Conservation (phyloP, 2,113 vertebrate genomes). For the Zosterops pallidus region DNA sequence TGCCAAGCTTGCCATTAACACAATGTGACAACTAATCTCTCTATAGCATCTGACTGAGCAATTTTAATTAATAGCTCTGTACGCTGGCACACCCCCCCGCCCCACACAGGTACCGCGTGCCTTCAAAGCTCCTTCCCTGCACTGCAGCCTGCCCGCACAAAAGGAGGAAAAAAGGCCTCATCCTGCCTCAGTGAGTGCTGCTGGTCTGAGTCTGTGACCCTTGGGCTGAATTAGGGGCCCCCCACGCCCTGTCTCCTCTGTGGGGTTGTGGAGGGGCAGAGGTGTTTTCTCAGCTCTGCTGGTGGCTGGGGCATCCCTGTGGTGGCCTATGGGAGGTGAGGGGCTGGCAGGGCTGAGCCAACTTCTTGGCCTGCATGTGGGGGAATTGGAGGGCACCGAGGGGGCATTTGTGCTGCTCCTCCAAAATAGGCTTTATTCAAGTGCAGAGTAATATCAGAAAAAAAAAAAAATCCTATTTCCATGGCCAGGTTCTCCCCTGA, state of each 20-base stretch:
- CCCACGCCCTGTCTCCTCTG: not conserved
- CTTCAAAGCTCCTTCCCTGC: slow-evolving; percentile 33
- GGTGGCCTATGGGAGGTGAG: not conserved
- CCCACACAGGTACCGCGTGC: slow-evolving; percentile 35
- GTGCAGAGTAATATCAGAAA: not conserved
- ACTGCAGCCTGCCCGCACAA: not conserved
- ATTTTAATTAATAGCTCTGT: slow-evolving; percentile 79
- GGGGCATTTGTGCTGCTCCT: not conserved
- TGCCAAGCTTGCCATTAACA: slow-evolving; percentile 80
- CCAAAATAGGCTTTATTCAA: not conserved
- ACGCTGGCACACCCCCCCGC: not conserved
- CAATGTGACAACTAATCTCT: slow-evolving; percentile 84
- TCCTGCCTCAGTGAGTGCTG: not conserved
- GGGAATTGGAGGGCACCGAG: not conserved
- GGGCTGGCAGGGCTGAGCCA: not conserved
- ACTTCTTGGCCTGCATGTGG: not conserved
- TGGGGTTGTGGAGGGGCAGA: not conserved
- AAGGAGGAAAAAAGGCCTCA: not conserved
- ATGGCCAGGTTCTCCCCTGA: not conserved
- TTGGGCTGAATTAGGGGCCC: not conserved
- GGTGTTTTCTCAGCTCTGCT: slow-evolving; percentile 23
- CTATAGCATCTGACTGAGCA: slow-evolving; percentile 78
- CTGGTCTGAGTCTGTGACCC: not conserved
- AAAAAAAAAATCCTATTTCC: not conserved
- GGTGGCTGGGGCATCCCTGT: not conserved